phyloP scores from a whole-genome alignment of 2,113 vertebrate genomes.

The Cairina moschata region DNA sequence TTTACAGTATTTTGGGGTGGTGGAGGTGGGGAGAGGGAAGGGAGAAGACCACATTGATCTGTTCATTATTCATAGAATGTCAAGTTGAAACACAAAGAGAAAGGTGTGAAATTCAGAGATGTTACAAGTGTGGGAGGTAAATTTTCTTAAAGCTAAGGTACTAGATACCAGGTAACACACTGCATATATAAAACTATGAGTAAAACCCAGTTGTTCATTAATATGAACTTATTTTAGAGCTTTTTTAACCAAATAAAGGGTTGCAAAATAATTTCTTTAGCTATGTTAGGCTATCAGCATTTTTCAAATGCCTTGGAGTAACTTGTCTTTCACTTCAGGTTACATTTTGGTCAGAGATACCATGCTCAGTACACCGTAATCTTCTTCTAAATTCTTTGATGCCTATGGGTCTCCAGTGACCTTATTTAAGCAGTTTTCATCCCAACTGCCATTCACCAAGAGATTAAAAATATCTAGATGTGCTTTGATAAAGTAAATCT shows the following conservation, averaged over 20 bases:
- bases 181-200: not conserved
- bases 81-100: not conserved
- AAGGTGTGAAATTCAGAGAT: not conserved
- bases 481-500: not conserved
- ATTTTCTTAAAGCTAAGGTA: not conserved
- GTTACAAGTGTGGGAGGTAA: not conserved
- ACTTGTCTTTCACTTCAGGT: not conserved
- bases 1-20: not conserved
- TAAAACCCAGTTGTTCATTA: not conserved
- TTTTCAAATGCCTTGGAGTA: not conserved
- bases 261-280: not conserved
- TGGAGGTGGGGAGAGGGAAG: not conserved
- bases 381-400: not conserved
- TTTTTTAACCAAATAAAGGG: not conserved
- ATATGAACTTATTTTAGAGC: not conserved
- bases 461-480: not conserved
- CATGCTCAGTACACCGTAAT: not conserved
- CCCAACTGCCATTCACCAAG: not conserved
- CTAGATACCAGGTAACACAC: not conserved
- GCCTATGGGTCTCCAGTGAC: not conserved
- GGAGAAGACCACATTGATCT: not conserved
- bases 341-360: not conserved
- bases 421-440: constrained; percentile 28
- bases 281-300: not conserved
- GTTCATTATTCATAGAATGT: not conserved